Percentiles rank a stretch among this genome's conserved stretches.
phyloP scores from a whole-genome alignment of 2,888 invertebrate species.

The Leptinotarsa peninsularis region DNA sequence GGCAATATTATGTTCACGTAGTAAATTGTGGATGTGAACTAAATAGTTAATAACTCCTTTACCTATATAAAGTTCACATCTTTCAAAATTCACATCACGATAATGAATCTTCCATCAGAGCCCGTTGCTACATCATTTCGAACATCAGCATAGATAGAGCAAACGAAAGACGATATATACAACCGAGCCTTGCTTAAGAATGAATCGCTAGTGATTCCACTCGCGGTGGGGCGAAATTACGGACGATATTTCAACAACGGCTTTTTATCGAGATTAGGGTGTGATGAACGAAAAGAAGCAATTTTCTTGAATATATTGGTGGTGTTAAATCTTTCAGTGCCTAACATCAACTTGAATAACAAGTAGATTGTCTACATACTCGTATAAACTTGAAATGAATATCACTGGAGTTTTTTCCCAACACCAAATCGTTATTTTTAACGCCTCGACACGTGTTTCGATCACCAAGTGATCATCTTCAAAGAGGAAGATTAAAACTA shows the following conservation, averaged over 20 bases:
- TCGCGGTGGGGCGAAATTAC: slow-evolving; percentile 23
- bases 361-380: neutral
- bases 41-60: no score
- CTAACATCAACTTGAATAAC: neutral
- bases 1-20: no score
- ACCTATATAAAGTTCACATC: neutral
- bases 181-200: neutral
- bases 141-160: neutral
- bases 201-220: slow-evolving; percentile 3
- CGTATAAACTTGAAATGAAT: neutral
- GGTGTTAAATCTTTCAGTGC: neutral
- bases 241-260: slow-evolving; percentile 24
- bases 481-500: no score
- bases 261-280: slow-evolving; percentile 18
- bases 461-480: no score
- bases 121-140: neutral
- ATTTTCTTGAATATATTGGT: neutral
- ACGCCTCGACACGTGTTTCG: no score
- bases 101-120: no score
- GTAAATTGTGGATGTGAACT: no score
- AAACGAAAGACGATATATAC: neutral
- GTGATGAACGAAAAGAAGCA: slow-evolving; percentile 12
- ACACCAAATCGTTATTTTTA: no score
- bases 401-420: no score
- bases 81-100: no score